Evolutionary conservation across 2,797 vertebrate species (phyloP).

Genomic region (Carduelis carduelis): DNA sequence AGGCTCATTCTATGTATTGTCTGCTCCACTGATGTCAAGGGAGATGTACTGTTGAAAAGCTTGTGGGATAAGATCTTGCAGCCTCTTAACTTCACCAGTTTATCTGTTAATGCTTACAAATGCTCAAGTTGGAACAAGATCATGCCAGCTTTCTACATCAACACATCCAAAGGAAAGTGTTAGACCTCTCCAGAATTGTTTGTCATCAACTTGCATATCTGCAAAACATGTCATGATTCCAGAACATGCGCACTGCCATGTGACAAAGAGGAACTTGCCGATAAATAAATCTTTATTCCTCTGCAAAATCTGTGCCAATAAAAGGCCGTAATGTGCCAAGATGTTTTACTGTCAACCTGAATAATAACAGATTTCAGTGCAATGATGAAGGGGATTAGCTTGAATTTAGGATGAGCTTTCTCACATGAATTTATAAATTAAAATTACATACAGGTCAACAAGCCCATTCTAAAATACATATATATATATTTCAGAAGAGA

Average conservation of each 20-base stretch:
- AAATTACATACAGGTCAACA: neutral
- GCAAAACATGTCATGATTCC: conserved; percentile 47
- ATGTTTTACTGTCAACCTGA: conserved; percentile 14
- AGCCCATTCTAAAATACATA: neutral
- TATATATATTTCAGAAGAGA: neutral
- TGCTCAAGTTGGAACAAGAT: conserved; percentile 30
- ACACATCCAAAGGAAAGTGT: conserved; percentile 44
- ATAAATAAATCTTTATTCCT: conserved; percentile 52
- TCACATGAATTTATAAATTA: neutral
- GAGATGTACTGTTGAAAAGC: neutral
- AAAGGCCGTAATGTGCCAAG: neutral
- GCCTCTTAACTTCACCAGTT: conserved; percentile 22
- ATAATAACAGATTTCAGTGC: neutral
- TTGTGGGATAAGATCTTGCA: conserved; percentile 12
- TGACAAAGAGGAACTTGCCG: conserved; percentile 40
- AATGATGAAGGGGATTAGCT: neutral
- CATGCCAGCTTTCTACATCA: conserved; percentile 42
- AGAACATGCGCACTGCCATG: conserved; percentile 36
- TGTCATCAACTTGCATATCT: conserved; percentile 54
- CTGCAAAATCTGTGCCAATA: conserved; percentile 7
- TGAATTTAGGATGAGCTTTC: neutral
- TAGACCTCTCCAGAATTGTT: conserved; percentile 64
- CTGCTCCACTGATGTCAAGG: neutral
- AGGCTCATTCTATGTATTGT: accelerated
- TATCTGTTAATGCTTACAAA: conserved; percentile 45